Conservation (phyloP, 2,888 invertebrate species). For the Myopa testacea region DNA sequence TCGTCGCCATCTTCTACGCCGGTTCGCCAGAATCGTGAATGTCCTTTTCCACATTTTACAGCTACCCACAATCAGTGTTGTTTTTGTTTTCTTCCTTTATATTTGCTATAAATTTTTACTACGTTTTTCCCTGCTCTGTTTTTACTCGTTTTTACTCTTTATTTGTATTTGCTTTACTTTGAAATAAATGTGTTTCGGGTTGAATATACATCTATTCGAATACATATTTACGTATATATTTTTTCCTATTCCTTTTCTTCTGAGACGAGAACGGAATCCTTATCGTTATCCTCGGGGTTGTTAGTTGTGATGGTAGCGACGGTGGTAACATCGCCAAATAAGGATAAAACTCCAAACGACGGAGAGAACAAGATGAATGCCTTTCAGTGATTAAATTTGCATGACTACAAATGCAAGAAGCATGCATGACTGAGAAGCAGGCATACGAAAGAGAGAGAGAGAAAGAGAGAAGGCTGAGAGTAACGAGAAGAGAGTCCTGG, state of each 20-base stretch:
- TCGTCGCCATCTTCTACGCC: conserved; percentile 49
- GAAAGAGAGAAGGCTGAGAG: not conserved
- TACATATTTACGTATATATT: not conserved
- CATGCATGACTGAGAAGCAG: no score
- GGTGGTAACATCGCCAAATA: conserved; percentile 33
- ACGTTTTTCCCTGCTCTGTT: conserved; percentile 10
- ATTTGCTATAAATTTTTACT: conserved; percentile 24
- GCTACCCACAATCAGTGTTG: conserved; percentile 18
- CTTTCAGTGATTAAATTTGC: conserved; percentile 63
- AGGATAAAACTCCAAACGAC: conserved; percentile 51
- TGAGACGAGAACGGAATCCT: conserved; percentile 25
- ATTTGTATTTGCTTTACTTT: not conserved
- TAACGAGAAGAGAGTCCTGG: not conserved
- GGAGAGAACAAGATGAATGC: conserved; percentile 63
- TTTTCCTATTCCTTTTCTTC: conserved; percentile 30
- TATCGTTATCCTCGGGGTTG: conserved; percentile 12
- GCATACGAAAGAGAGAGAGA: not conserved
- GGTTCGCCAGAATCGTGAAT: conserved; percentile 61
- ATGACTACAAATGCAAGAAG: conserved; percentile 36
- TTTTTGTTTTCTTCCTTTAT: conserved; percentile 46
- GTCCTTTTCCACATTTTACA: conserved; percentile 54
- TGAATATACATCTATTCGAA: conserved; percentile 4
- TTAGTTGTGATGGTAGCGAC: conserved; percentile 9
- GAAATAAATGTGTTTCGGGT: conserved; percentile 37
- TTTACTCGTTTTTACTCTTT: conserved; percentile 13